phyloP scores from a whole-genome alignment of 2,888 invertebrate species.

The Acanthoscelides obtectus region DNA sequence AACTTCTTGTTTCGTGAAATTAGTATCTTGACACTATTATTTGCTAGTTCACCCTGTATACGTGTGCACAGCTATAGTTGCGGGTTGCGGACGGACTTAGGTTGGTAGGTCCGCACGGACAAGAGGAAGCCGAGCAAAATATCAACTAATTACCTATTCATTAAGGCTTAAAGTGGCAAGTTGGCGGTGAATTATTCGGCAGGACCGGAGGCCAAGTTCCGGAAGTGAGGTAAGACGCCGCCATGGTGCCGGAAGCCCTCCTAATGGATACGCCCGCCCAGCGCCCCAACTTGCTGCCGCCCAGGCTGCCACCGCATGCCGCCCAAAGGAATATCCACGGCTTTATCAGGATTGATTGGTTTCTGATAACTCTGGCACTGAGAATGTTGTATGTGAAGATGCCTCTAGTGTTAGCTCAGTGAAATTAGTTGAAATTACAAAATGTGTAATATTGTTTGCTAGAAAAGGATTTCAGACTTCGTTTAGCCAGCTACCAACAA shows the following conservation, averaged over 20 bases:
- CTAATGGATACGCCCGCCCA: constrained; percentile 41
- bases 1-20: no score
- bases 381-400: not conserved
- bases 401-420: not conserved
- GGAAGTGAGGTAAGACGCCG: constrained; percentile 48
- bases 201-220: constrained; percentile 44
- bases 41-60: not conserved
- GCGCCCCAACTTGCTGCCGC: constrained; percentile 24
- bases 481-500: no score
- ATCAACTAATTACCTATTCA: constrained; percentile 52
- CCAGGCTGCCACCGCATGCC: not conserved
- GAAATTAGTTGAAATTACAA: no score
- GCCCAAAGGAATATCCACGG: not conserved
- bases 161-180: constrained; percentile 51
- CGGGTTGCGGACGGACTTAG: constrained; percentile 28
- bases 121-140: constrained; percentile 46
- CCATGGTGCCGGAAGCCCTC: constrained; percentile 42
- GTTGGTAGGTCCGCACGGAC: constrained; percentile 36
- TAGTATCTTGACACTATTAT: no score
- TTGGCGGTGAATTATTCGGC: constrained; percentile 49
- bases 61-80: not conserved
- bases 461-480: no score
- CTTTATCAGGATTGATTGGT: constrained; percentile 47
- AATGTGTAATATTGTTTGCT: no score
- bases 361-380: constrained; percentile 17